These are phyloP conservation scores for Pungitius pungitius DNA, from an alignment of 2,113 vertebrate genomes.

Conservation along the genomic window DNA sequence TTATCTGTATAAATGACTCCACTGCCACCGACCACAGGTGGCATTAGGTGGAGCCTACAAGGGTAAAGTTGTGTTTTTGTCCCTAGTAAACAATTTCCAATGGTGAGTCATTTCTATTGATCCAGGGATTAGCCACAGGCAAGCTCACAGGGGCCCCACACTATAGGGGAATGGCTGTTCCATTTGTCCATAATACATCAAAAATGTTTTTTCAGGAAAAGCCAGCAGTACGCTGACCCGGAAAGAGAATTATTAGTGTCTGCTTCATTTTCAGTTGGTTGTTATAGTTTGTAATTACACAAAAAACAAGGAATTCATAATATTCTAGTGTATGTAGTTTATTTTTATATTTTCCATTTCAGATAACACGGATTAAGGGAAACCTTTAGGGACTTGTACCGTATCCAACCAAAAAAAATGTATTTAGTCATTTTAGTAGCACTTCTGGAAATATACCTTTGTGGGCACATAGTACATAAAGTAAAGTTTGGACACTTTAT, in stretches of 20 bases:
- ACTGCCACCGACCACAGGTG: background rate
- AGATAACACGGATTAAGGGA: too few relatives aligned
- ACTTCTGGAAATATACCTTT: background rate
- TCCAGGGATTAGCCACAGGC: slow-evolving; percentile 8
- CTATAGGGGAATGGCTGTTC: background rate
- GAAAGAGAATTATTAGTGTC: background rate
- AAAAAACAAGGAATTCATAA: background rate
- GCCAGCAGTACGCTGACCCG: background rate
- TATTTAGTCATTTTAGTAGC: background rate
- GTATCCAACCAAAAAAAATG: background rate
- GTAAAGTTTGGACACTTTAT: too few relatives aligned
- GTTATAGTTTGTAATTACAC: background rate
- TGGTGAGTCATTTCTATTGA: slow-evolving; percentile 2
- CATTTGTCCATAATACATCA: background rate
- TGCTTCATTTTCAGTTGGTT: background rate
- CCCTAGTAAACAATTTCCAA: background rate
- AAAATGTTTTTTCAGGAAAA: background rate
- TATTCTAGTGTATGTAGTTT: background rate
- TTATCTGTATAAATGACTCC: background rate
- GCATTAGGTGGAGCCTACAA: background rate
- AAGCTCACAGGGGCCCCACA: background rate
- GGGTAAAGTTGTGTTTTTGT: background rate
- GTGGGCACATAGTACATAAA: background rate
- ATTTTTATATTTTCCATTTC: background rate
- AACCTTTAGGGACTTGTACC: background rate